Evolutionary conservation across 1,140 invertebrate species (phyloP).

Genomic region (Papilio aristodemus): DNA sequence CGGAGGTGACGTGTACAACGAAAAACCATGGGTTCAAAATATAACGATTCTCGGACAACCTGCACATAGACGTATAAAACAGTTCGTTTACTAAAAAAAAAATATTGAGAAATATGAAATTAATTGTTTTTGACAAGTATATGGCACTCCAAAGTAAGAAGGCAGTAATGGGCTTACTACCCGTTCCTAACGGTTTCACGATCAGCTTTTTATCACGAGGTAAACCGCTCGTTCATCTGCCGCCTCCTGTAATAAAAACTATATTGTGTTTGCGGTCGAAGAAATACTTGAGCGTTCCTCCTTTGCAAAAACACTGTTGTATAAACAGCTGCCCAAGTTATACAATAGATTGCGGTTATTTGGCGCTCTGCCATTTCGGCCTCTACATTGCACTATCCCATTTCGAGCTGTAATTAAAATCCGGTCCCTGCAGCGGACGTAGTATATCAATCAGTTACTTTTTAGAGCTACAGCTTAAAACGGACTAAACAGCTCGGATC

Average conservation of each 20-base stretch:
- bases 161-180: too few species aligned
- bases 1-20: too few species aligned
- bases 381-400: slow-evolving; percentile 6
- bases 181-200: not conserved
- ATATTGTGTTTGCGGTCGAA: not conserved
- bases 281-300: not conserved
- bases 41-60: too few species aligned
- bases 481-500: not conserved
- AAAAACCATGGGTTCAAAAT: too few species aligned
- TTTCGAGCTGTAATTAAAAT: slow-evolving; percentile 29
- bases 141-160: too few species aligned
- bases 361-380: slow-evolving; percentile 12
- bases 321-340: slow-evolving; percentile 19
- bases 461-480: slow-evolving; percentile 2
- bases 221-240: not conserved
- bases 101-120: too few species aligned
- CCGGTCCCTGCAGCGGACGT: slow-evolving; percentile 15
- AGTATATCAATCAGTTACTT: slow-evolving; percentile 18
- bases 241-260: not conserved
- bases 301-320: slow-evolving; percentile 13
- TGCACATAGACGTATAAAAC: too few species aligned
- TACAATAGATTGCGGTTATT: slow-evolving; percentile 27
- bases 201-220: not conserved
- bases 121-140: too few species aligned
- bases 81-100: too few species aligned